phyloP scores from a whole-genome alignment of 2,797 vertebrate genomes.

The Allobates femoralis region DNA sequence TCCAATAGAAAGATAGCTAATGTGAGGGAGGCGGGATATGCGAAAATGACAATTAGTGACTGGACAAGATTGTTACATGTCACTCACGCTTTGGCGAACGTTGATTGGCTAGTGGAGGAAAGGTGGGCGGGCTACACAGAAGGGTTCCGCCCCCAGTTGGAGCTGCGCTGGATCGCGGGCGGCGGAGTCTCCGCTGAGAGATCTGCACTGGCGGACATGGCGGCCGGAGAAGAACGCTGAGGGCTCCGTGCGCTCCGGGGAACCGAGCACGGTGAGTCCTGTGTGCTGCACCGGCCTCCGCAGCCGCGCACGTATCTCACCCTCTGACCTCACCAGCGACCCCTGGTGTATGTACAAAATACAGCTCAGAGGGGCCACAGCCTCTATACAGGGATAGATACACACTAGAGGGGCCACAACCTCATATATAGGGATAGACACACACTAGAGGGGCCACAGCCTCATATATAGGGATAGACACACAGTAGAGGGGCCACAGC shows the following conservation, averaged over 20 bases:
- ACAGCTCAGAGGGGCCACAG: neutral
- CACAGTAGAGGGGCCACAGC: too few species aligned
- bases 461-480: too few species aligned
- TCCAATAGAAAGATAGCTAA: neutral
- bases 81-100: neutral
- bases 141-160: neutral
- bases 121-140: neutral
- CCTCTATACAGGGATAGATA: too few species aligned
- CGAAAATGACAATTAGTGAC: neutral
- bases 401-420: too few species aligned
- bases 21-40: too few species aligned
- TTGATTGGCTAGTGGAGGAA: neutral
- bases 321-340: neutral
- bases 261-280: neutral
- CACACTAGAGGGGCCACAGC: too few species aligned
- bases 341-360: neutral
- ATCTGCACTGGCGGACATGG: constrained; percentile 36
- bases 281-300: too few species aligned
- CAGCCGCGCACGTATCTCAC: neutral
- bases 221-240: constrained; percentile 5
- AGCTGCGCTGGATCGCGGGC: constrained; percentile 39
- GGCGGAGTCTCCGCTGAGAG: constrained; percentile 17
- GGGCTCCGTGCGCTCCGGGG: neutral
- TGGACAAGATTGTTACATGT: neutral
- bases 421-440: too few species aligned